Evolutionary conservation across 2,888 invertebrate genomes (phyloP), one percentile per base, ranked within the genome.

Genomic region (Allacma fusca): DNA sequence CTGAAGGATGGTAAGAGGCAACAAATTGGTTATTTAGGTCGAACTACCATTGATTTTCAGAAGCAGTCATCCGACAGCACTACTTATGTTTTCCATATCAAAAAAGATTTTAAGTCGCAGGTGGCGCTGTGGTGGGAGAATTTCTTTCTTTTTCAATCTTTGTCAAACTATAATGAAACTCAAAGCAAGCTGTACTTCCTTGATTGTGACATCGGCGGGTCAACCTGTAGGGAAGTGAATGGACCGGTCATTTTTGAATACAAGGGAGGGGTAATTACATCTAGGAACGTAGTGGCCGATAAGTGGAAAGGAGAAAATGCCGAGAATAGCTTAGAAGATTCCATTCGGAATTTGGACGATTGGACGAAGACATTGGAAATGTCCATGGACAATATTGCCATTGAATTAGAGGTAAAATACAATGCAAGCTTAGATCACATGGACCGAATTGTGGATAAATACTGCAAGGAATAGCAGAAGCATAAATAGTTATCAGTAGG

Each of bases 41-140:
- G 50, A 4, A 13, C 4, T 50, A n/a, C 9, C 4, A 50, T 50
- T 50, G 50, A 50, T 16, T 50, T 50, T 50, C 4, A 13, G n/a
- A 50, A 50, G 19, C 16, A n/a, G 16, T n/a, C 50, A 16, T 50
- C 50, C 19, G n/a, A n/a, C n/a, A n/a, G 7, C 1, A 50, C 16
- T 50, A 50, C 50, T 50, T 50, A 50, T n/a, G 50, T 50, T 12
- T n/a, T 50, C 19, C 50, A 50, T 50, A 9, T 50, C 1, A 50
- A 50, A 16, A 13, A n/a, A 19, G 50, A 50, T 1, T 50, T 50
- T 16, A 50, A 50, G 16, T n/a, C 50, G 16, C n/a, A 19, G n/a
- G 16, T 50, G 19, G 50, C 50, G 50, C 50, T 50, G 5, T 50
- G 50, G 50, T 50, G 50, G 50, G 50, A 50, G n/a, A 50, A 50